Evolutionary conservation across 2,888 invertebrate species (phyloP).

Genomic region (Rhaphigaster nebulosa): DNA sequence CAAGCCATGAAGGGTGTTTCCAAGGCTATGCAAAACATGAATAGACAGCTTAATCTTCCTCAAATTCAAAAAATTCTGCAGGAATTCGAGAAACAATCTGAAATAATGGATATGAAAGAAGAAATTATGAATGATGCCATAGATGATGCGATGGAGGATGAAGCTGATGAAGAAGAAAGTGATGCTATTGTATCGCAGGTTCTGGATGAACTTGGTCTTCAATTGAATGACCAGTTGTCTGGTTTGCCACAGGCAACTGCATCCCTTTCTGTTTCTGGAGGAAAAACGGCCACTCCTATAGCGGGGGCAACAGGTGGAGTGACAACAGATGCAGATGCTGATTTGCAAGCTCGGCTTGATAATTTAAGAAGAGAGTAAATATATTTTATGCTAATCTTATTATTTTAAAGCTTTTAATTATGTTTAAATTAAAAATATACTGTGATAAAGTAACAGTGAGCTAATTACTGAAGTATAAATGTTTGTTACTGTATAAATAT

Average conservation of each 20-base stretch:
- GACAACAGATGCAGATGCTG: conserved; percentile 92
- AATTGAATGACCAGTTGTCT: conserved; percentile 91
- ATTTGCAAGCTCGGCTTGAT: conserved; percentile 95
- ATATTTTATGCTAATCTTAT: background rate
- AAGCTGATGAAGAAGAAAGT: conserved; percentile 97
- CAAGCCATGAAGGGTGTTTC: conserved; percentile 99
- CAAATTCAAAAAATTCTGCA: conserved; percentile 97
- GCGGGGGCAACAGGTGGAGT: conserved; percentile 71
- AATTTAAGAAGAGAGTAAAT: conserved; percentile 88
- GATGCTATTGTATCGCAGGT: conserved; percentile 97
- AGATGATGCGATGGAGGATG: conserved; percentile 99
- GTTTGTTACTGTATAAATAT: conserved; percentile 18
- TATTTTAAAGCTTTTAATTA: background rate
- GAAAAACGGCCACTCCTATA: conserved; percentile 76
- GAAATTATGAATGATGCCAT: conserved; percentile 99
- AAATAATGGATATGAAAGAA: conserved; percentile 99
- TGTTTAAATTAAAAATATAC: conserved; percentile 19
- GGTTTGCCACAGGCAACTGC: conserved; percentile 83
- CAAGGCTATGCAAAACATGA: conserved; percentile 98
- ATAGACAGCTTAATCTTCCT: conserved; percentile 94
- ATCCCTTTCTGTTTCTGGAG: conserved; percentile 72
- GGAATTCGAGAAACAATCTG: conserved; percentile 99
- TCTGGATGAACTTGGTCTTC: conserved; percentile 95
- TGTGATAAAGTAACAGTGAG: conserved; percentile 42
- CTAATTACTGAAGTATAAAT: background rate